Base-by-base conservation (phyloP, 2,113 vertebrate genomes). In the Toxostoma redivivum region DNA sequence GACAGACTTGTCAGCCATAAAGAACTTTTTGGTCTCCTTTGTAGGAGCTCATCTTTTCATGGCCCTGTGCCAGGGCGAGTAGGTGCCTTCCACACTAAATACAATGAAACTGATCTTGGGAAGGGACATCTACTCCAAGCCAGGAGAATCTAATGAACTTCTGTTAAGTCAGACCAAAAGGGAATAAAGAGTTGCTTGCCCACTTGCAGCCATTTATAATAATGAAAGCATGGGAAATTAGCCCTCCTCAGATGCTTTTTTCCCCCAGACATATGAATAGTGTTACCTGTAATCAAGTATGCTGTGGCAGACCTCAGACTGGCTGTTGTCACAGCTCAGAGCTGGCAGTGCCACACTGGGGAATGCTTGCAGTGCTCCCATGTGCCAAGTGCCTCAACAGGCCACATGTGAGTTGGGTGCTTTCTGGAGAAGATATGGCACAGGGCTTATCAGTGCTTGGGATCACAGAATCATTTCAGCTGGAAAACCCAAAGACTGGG, bases 11-110 rank as follows among this genome's bases (percentile, higher is more conserved):
- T 81, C 86, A 92, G 48, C 80, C 44, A 23, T 74, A 74, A 88
- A 84, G 76, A 93, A 94, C 67, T 95, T 96, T 62, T 31, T 72
- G 88, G 88, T 86, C 76, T 96, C 72, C 76, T 95, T 94, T 95
- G 92, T 86, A 57, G 51, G 64, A 88, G 57, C 48, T 88, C 74
- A 37, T 81, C 92, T 83, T 96, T 90, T 90, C 79, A 78, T 17
- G 95, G 88, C 66, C 53, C n/a, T 19, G 58, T 83, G 85, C 92
- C 67, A 88, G 81, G 90, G 51, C 0, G 0, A n/a, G 78, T 38
- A 65, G 82, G 35, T 91, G 58, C 74, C 45, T 90, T 77, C 61
- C 90, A 62, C 10, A 1, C 50, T 82, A 85, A 95, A 85, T 82
- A 88, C 70, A 90, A 94, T 88, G 91, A 81, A 80, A 77, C 10